Conservation (phyloP, 1,140 invertebrate species). For the Solen grandis region DNA sequence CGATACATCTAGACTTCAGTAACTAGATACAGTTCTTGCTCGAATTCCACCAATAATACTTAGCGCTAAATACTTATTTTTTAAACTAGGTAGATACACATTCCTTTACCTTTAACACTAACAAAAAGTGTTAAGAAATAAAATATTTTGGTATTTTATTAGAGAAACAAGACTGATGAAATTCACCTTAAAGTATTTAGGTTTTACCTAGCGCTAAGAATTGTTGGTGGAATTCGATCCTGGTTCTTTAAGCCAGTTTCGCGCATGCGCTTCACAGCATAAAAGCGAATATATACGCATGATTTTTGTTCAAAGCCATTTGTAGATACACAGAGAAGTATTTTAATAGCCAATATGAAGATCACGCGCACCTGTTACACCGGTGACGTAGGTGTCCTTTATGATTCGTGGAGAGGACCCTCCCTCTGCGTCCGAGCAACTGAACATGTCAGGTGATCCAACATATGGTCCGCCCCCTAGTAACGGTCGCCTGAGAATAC, state of each 20-base stretch:
- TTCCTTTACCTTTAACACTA: no score
- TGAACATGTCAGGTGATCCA: neutral
- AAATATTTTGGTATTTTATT: no score
- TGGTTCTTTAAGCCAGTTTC: neutral
- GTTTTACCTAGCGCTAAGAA: no score
- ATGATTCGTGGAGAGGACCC: neutral
- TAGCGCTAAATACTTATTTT: neutral
- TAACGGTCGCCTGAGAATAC: neutral
- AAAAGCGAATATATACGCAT: neutral
- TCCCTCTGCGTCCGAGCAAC: slow-evolving; percentile 2
- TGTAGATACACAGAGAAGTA: neutral
- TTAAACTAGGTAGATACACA: neutral
- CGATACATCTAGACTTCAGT: no score
- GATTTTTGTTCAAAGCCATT: neutral
- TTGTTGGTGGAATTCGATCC: neutral
- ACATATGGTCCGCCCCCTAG: neutral
- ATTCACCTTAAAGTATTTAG: no score
- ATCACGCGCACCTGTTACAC: neutral
- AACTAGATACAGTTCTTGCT: no score
- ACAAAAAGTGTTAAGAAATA: no score
- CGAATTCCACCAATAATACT: no score
- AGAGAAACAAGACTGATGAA: no score
- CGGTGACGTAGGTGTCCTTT: slow-evolving; percentile 1
- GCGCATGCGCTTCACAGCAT: no score
- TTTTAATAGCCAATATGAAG: neutral